phyloP scores from a whole-genome alignment of 2,113 vertebrate genomes.

The Bothrops jararaca region DNA sequence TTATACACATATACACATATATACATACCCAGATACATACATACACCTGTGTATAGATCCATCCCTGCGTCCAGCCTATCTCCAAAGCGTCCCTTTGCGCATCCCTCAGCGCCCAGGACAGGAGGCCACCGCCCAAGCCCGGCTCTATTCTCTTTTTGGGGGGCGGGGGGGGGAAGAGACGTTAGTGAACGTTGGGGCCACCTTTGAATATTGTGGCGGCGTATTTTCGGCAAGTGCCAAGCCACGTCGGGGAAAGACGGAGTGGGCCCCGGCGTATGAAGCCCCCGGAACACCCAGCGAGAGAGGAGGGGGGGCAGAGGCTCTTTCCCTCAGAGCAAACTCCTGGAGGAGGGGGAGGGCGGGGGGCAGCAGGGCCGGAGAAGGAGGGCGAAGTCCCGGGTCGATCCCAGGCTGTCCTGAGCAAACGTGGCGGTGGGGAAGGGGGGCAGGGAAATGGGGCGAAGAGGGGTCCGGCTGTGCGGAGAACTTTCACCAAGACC shows the following conservation, averaged over 20 bases:
- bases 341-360: conserved; percentile 29
- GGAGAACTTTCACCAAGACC: conserved; percentile 75
- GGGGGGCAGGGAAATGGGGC: conserved; percentile 57
- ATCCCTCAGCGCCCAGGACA: not conserved
- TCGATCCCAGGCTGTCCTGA: conserved; percentile 72
- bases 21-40: not conserved
- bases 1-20: not conserved
- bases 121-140: not conserved
- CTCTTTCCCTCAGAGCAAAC: not conserved
- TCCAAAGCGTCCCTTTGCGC: not conserved
- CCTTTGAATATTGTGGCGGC: not conserved
- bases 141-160: not conserved
- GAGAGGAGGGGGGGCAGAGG: too few species aligned
- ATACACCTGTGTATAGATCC: not conserved
- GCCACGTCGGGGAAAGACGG: not conserved
- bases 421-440: conserved; percentile 60
- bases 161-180: not conserved
- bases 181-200: not conserved
- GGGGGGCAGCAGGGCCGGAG: conserved; percentile 50
- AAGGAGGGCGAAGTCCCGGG: conserved; percentile 71
- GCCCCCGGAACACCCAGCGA: too few species aligned
- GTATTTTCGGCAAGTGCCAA: not conserved
- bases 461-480: conserved; percentile 54
- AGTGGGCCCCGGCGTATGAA: not conserved
- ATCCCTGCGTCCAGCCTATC: not conserved